Base-by-base conservation (phyloP, 1,140 invertebrate species). In the Onthophagus taurus region DNA sequence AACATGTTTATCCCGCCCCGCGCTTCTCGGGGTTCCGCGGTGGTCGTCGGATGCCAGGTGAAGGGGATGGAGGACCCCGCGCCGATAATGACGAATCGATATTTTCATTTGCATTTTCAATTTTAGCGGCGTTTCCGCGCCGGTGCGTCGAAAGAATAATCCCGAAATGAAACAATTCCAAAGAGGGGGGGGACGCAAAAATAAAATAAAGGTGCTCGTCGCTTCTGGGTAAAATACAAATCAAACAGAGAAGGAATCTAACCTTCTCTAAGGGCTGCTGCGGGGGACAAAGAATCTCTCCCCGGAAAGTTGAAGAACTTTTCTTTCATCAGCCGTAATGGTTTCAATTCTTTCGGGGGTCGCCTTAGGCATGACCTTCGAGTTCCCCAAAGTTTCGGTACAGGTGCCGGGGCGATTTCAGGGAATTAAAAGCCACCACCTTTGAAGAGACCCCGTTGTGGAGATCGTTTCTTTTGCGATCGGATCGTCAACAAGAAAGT, bases 281-380 rank as follows among this genome's bases (percentile, higher is more conserved):
- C 36, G 48, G 52, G 53, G 54, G 50, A 54, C 55, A 52, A 57
- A 56, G 52, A 51, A 47, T 53, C 56, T 58, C 16, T 48, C 53
- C 59, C 59, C 55, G 49, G 48, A 45, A 17, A 16, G 18, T 21
- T 12, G 35, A 51, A 50, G 58, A 63, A 61, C 59, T 60, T 63
- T 62, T 60, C 57, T 62, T 63, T 62, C 58, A 62, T 62, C 59
- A 61, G 50, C 51, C 26, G 57, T 63, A 63, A 62, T 62, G 61
- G 59, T 60, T 63, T 61, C 59, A 61, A 59, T 61, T 61, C 55
- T 60, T 60, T 53, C 50, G 39, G 51, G 49, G 52, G 50, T 55
- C 57, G 44, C 47, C 49, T n/a, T n/a, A n/a, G 57, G 58, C 59
- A 57, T 59, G 59, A 61, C 59, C 59, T 41, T 21, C 35, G 17